A percentile compares a stretch with the other conserved stretches of the same genome.
These are phyloP conservation scores for Cheilosia variabilis DNA, from an alignment of 2,888 invertebrate species.

Conservation along the genomic window DNA sequence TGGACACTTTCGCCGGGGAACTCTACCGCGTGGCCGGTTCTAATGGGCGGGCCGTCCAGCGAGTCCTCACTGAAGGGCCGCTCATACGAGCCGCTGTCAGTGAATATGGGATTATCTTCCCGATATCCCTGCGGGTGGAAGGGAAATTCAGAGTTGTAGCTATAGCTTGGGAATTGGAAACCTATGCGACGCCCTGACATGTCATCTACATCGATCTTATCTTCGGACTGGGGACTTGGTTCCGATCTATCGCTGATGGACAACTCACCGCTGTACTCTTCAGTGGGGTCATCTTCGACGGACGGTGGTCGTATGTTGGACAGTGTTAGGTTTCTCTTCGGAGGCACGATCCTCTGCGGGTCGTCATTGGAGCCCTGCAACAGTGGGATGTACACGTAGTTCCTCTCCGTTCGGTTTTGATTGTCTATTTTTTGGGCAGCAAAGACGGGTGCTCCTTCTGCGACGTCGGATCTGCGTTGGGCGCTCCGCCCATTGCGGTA, in stretches of 20 bases:
- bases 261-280: slow-evolving; percentile 79
- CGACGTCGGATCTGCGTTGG: slow-evolving; percentile 79
- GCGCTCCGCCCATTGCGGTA: slow-evolving; percentile 77
- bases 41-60: slow-evolving; percentile 75
- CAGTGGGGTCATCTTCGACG: slow-evolving; percentile 78
- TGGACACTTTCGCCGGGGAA: slow-evolving; percentile 81
- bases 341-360: slow-evolving; percentile 75
- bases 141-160: slow-evolving; percentile 81
- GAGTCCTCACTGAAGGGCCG: slow-evolving; percentile 81
- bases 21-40: slow-evolving; percentile 80
- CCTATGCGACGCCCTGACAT: slow-evolving; percentile 82
- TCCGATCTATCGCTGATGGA: slow-evolving; percentile 79
- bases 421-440: slow-evolving; percentile 76
- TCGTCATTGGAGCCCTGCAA: slow-evolving; percentile 72
- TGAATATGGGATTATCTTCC: slow-evolving; percentile 82
- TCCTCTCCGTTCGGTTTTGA: slow-evolving; percentile 79
- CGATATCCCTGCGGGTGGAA: slow-evolving; percentile 83
- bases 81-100: slow-evolving; percentile 80
- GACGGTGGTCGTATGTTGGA: slow-evolving; percentile 80
- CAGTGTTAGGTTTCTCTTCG: slow-evolving; percentile 79
- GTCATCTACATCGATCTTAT: slow-evolving; percentile 78
- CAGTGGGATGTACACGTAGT: slow-evolving; percentile 82
- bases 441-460: slow-evolving; percentile 59
- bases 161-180: slow-evolving; percentile 83
- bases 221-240: slow-evolving; percentile 76